These are phyloP conservation scores for Caradrina clavipalpis DNA, from an alignment of 2,888 invertebrate genomes.

Conservation along the genomic window DNA sequence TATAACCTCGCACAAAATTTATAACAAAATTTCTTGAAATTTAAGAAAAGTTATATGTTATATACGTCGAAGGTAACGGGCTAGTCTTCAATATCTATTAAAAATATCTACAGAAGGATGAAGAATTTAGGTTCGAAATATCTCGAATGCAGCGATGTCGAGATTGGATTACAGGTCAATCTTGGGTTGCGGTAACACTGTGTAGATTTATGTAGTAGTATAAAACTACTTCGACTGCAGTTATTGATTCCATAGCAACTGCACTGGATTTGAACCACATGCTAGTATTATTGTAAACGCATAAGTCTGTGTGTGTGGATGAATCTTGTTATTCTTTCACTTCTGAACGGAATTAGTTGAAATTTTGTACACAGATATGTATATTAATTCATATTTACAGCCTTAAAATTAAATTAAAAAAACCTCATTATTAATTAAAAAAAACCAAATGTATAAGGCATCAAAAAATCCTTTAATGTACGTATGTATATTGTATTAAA, in stretches of 20 bases:
- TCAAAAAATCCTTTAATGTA: too few relatives aligned
- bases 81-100: slow-evolving; percentile 28
- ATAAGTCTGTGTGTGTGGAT: too few relatives aligned
- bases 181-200: slow-evolving; percentile 25
- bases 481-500: too few relatives aligned
- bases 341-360: too few relatives aligned
- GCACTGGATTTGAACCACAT: slow-evolving; percentile 1
- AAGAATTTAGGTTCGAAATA: slow-evolving; percentile 31
- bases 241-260: slow-evolving; percentile 11
- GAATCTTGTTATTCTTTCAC: too few relatives aligned
- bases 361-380: too few relatives aligned
- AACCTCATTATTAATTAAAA: too few relatives aligned
- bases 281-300: too few relatives aligned
- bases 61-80: not conserved
- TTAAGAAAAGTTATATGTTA: too few relatives aligned
- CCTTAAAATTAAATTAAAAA: too few relatives aligned
- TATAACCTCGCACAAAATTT: not conserved
- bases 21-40: not conserved
- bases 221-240: not conserved
- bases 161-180: slow-evolving; percentile 53
- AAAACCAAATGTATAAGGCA: too few relatives aligned
- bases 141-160: slow-evolving; percentile 30
- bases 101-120: slow-evolving; percentile 16
- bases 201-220: slow-evolving; percentile 12
- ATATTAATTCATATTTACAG: too few relatives aligned